These are phyloP conservation scores for Zapus hudsonius DNA, from an alignment of 2,113 vertebrate genomes.

Conservation along the genomic window DNA sequence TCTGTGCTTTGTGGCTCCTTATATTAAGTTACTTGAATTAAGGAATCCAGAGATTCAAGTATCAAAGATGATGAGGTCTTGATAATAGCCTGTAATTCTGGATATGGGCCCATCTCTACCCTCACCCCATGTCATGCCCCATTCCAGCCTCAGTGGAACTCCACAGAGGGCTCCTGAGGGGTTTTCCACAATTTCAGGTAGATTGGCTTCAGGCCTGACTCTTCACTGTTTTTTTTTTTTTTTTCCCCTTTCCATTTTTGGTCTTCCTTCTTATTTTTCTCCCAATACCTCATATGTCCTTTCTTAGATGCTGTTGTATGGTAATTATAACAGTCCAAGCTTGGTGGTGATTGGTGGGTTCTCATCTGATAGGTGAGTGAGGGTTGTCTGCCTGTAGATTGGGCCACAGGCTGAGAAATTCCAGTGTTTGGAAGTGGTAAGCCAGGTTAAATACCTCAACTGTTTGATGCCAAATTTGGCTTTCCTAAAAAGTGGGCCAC, in stretches of 20 bases:
- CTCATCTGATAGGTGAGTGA: neutral
- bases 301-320: neutral
- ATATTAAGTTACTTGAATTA: slow-evolving; percentile 26
- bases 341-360: neutral
- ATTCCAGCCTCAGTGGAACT: neutral
- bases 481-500: neutral
- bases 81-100: slow-evolving; percentile 2
- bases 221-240: neutral
- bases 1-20: slow-evolving; percentile 50
- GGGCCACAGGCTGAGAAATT: neutral
- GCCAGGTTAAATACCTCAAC: neutral
- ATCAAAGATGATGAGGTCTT: neutral
- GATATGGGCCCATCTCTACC: neutral
- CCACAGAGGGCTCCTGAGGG: neutral
- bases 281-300: neutral
- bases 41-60: slow-evolving; percentile 4
- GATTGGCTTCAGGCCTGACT: neutral
- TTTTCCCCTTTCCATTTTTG: neutral
- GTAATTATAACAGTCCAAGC: neutral
- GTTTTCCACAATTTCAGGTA: neutral
- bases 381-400: neutral
- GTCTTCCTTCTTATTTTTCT: slow-evolving; percentile 7
- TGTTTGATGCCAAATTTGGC: neutral
- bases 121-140: neutral
- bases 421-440: neutral